phyloP scores from a whole-genome alignment of 2,888 invertebrate genomes.

The Aleiodes alternator region DNA sequence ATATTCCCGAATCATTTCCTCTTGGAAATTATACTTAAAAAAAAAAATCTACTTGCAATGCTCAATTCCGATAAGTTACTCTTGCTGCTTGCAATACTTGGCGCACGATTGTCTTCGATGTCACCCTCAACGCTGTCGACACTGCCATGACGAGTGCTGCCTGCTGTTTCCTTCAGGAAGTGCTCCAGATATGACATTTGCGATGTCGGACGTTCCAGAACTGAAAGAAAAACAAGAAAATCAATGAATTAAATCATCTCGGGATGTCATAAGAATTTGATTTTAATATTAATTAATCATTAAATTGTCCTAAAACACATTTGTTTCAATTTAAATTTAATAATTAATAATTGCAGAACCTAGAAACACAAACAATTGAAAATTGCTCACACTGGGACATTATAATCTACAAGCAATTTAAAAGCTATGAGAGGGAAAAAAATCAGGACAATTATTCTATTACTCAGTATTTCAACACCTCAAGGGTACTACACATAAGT shows the following conservation, averaged over 20 bases:
- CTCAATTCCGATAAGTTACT: conserved; percentile 90
- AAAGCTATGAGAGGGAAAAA: not conserved
- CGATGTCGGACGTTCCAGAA: conserved; percentile 91
- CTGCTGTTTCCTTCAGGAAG: conserved; percentile 87
- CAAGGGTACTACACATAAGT: conserved; percentile 16
- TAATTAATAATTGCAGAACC: no score
- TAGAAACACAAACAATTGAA: not conserved
- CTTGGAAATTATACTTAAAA: no score
- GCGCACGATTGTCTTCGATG: conserved; percentile 85
- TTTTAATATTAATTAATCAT: conserved; percentile 1
- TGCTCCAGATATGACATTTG: conserved; percentile 95
- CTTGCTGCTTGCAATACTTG: conserved; percentile 88
- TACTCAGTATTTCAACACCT: conserved; percentile 28
- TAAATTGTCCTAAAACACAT: not conserved
- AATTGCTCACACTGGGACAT: not conserved
- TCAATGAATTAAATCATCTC: not conserved
- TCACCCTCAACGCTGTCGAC: conserved; percentile 85
- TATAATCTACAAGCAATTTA: conserved; percentile 4
- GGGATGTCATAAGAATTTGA: not conserved
- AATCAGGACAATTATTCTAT: conserved; percentile 13
- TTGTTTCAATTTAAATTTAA: not conserved
- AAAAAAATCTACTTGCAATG: conserved; percentile 78
- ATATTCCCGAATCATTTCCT: no score
- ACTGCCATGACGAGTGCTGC: conserved; percentile 76
- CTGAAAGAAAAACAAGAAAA: conserved; percentile 77